phyloP scores from a whole-genome alignment of 1,140 invertebrate species.

The Bombus superbus region DNA sequence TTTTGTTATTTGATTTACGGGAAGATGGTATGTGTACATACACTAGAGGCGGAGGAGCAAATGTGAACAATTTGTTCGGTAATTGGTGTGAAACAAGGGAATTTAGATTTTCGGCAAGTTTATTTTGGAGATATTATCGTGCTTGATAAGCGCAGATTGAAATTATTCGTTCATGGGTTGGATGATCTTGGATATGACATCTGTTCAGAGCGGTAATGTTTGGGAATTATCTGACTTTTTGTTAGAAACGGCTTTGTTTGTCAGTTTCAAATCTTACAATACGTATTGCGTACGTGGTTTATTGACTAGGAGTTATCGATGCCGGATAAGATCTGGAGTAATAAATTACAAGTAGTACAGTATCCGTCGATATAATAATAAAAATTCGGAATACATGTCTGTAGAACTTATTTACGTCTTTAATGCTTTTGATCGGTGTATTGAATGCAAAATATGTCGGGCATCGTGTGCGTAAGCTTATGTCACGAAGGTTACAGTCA shows the following conservation, averaged over 20 bases:
- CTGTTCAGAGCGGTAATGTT: too few species aligned
- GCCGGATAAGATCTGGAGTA: not conserved
- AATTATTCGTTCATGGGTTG: too few species aligned
- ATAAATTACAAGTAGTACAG: not conserved
- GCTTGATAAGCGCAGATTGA: not conserved
- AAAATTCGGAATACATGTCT: not conserved
- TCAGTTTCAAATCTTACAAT: not conserved
- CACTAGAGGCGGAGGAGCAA: not conserved
- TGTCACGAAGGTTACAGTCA: constrained; percentile 68
- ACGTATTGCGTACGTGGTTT: not conserved
- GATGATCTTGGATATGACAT: too few species aligned
- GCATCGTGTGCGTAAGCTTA: constrained; percentile 60
- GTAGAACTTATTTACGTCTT: constrained; percentile 50
- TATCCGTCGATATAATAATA: not conserved
- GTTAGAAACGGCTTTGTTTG: not conserved
- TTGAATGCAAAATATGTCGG: constrained; percentile 70
- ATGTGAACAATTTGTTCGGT: not conserved
- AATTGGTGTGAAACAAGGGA: not conserved
- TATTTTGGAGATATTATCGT: not conserved
- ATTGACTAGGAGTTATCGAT: not conserved
- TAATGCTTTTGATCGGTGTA: constrained; percentile 63
- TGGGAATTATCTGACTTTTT: not conserved
- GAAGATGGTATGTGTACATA: not conserved
- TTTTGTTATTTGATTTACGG: not conserved
- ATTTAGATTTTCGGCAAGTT: not conserved